Conservation (phyloP, 2,888 invertebrate species). For the Meganola albula region DNA sequence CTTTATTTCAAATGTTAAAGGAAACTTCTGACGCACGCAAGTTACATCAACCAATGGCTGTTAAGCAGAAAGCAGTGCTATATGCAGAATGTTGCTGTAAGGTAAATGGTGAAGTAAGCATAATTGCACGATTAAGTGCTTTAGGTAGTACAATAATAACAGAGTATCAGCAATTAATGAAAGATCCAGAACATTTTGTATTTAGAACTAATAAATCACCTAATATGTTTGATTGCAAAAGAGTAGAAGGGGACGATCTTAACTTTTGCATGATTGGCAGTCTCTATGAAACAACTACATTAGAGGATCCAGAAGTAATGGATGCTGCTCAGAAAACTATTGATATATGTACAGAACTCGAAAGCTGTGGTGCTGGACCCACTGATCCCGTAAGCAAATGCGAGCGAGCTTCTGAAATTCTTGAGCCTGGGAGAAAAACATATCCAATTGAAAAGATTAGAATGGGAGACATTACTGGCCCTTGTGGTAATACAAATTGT, state of each 20-base stretch:
- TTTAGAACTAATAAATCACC: slow-evolving; percentile 67
- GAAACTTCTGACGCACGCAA: slow-evolving; percentile 50
- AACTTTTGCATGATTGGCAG: slow-evolving; percentile 67
- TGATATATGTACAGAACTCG: slow-evolving; percentile 60
- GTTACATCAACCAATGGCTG: slow-evolving; percentile 47
- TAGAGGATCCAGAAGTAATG: slow-evolving; percentile 58
- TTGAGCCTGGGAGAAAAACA: slow-evolving; percentile 32
- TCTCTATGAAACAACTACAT: slow-evolving; percentile 61
- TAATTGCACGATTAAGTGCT: slow-evolving; percentile 69
- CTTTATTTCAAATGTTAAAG: slow-evolving; percentile 69
- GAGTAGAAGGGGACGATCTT: slow-evolving; percentile 59
- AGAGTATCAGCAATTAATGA: slow-evolving; percentile 62
- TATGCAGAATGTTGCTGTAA: slow-evolving; percentile 55
- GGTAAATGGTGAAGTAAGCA: slow-evolving; percentile 58
- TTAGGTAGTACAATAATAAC: slow-evolving; percentile 68
- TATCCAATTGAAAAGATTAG: slow-evolving; percentile 58
- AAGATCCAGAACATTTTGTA: slow-evolving; percentile 57
- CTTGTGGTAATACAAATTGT: slow-evolving; percentile 66
- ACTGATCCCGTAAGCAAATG: slow-evolving; percentile 32
- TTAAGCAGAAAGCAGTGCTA: slow-evolving; percentile 45
- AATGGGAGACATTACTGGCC: slow-evolving; percentile 69
- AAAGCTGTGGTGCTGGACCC: slow-evolving; percentile 47
- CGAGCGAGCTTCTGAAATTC: slow-evolving; percentile 24
- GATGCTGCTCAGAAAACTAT: slow-evolving; percentile 46
- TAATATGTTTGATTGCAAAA: slow-evolving; percentile 61